Evolutionary conservation across 2,113 vertebrate genomes (phyloP), one percentile per base, ranked within the genome.

Genomic region (Chelonoidis abingdonii): DNA sequence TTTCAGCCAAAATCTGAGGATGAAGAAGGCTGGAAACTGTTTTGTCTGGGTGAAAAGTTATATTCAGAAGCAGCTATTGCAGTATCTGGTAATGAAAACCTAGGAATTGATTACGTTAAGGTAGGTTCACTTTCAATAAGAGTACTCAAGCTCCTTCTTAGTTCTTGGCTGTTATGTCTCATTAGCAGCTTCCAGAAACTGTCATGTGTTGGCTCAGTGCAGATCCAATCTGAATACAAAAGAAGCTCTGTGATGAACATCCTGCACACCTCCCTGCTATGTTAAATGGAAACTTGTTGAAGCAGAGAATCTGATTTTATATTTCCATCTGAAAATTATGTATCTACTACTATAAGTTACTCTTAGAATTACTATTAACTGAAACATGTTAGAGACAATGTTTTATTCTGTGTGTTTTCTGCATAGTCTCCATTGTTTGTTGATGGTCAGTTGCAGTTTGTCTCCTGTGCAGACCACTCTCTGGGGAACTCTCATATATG

Each of bases 1-100:
- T 86, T 96, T 94, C 86, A 99, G 99, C 99, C 99, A 79, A 98
- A 98, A 83, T 89, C 97, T 65, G 98, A 98, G 4, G 99, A 99
- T 98, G 99, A 99, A 89, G 99, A 99, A 96, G 99, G 99, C 80
- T 99, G 99, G 99, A 99, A 98, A 97, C 99, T 98, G 94, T 99
- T 99, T 96, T 99, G 99, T 98, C 97, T 99, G 35, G 99, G 99
- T 91, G 99, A 99, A 98, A 98, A 92, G 56, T 29, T 99, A 90
- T 99, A 98, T 95, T 98, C 96, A 84, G 98, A 98, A 79, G 81
- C 93, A 47, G 92, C 98, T 35, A 72, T 97, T 78, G 89, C 82
- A 84, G 85, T 98, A 76, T 82, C 97, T 91, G 97, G 97, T 83
- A 93, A 87, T 89, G 97, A 98, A 88, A 98, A 90, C 94, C 97